Conservation (phyloP, 1,140 invertebrate genomes). For the Medauroidea extradentata region DNA sequence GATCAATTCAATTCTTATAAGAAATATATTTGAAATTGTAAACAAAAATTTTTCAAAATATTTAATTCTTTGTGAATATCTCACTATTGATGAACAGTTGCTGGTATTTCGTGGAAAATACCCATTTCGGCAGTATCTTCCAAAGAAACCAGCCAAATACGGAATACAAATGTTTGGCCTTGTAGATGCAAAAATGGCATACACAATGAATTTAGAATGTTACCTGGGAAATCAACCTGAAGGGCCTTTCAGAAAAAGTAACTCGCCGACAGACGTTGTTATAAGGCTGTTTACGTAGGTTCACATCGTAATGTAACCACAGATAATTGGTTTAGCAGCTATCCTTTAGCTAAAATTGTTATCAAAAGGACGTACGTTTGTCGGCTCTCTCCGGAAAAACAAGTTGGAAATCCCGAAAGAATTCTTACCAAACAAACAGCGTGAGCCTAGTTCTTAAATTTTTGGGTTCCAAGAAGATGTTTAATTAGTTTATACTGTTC, state of each 20-base stretch:
- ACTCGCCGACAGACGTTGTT: slow-evolving; percentile 26
- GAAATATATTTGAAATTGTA: slow-evolving; percentile 33
- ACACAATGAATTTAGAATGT: too few relatives aligned
- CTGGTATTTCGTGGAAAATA: slow-evolving; percentile 42
- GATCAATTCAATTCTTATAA: slow-evolving; percentile 35
- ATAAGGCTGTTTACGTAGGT: slow-evolving; percentile 16
- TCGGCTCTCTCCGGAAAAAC: slow-evolving; percentile 37
- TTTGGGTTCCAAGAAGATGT: slow-evolving; percentile 31
- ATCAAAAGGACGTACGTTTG: too few relatives aligned
- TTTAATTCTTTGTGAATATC: slow-evolving; percentile 28
- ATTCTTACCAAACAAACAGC: too few relatives aligned
- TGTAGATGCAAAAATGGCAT: too few relatives aligned
- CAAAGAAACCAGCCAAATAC: slow-evolving; percentile 43
- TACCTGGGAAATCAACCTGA: too few relatives aligned
- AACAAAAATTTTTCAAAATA: slow-evolving; percentile 26
- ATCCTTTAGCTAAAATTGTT: too few relatives aligned
- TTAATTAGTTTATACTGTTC: slow-evolving; percentile 24
- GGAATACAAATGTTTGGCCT: slow-evolving; percentile 41
- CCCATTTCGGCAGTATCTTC: slow-evolving; percentile 42
- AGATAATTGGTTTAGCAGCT: too few relatives aligned
- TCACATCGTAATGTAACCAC: slow-evolving; percentile 28
- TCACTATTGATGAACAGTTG: slow-evolving; percentile 46
- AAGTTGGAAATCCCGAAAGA: slow-evolving; percentile 20
- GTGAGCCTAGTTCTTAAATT: slow-evolving; percentile 11
- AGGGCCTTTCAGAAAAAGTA: too few relatives aligned